phyloP scores from a whole-genome alignment of 2,797 vertebrate genomes.

The Valencia hispanica region DNA sequence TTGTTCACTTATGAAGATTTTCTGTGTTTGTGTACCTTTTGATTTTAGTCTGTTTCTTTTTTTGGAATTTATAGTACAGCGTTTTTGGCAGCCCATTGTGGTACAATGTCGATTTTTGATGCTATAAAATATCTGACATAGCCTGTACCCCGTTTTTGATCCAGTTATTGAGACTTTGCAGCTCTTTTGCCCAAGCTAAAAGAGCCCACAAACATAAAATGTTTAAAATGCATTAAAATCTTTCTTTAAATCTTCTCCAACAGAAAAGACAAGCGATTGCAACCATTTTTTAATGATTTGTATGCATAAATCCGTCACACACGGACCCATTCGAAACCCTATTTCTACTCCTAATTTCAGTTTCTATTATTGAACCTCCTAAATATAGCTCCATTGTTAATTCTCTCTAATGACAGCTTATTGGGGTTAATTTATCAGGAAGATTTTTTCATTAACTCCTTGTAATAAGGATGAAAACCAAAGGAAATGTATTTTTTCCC shows the following conservation, averaged over 20 bases:
- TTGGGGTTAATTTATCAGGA: slow-evolving; percentile 39
- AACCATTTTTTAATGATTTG: neutral
- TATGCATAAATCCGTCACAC: too few relatives aligned
- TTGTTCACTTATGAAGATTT: too few relatives aligned
- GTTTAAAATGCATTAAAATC: neutral
- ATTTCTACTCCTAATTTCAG: neutral
- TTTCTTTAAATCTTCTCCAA: neutral
- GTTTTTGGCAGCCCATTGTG: too few relatives aligned
- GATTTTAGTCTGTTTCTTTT: too few relatives aligned
- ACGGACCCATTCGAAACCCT: too few relatives aligned
- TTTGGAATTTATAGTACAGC: too few relatives aligned
- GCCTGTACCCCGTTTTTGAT: too few relatives aligned
- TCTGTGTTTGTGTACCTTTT: neutral
- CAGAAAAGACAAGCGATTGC: neutral
- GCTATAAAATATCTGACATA: too few relatives aligned
- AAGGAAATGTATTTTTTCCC: slow-evolving; percentile 4
- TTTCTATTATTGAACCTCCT: slow-evolving; percentile 46
- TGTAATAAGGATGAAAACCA: slow-evolving; percentile 16
- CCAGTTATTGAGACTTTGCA: neutral
- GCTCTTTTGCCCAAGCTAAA: neutral
- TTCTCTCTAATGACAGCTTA: slow-evolving; percentile 44
- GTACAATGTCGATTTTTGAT: too few relatives aligned
- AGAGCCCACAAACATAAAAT: neutral
- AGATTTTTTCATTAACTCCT: slow-evolving; percentile 16
- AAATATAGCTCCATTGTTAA: slow-evolving; percentile 26